These are phyloP conservation scores for Dendronephthya gigantea DNA, from an alignment of 64 coral and sea anemone genomes.

Conservation along the genomic window DNA sequence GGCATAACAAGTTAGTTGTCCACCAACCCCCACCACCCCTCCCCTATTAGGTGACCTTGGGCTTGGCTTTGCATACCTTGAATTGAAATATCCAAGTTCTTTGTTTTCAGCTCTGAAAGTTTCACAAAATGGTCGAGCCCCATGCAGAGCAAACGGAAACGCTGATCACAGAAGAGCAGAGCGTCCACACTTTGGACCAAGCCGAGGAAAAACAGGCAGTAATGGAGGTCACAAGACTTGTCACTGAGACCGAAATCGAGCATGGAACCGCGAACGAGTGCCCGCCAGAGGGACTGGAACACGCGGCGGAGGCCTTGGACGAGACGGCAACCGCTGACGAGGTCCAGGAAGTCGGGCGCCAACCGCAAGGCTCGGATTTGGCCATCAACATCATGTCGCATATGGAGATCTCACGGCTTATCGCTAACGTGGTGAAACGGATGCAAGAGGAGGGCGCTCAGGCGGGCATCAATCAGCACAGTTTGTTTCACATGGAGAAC, in stretches of 20 bases:
- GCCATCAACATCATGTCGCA: slow-evolving; percentile 16
- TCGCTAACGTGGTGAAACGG: slow-evolving; percentile 6
- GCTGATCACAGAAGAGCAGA: not conserved
- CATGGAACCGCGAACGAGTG: not conserved
- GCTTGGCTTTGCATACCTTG: too few species aligned
- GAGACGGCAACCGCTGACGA: not conserved
- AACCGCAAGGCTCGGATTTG: not conserved
- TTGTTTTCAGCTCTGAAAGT: not conserved
- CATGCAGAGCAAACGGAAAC: not conserved
- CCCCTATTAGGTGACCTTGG: too few species aligned
- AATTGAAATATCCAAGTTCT: too few species aligned
- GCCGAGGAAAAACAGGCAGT: not conserved
- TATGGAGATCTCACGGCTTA: slow-evolving; percentile 4
- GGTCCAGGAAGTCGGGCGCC: not conserved
- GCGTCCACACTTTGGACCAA: not conserved
- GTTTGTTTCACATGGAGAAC: slow-evolving; percentile 8
- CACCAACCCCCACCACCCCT: too few species aligned
- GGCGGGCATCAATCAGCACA: not conserved
- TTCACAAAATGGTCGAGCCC: not conserved
- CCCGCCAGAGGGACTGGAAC: not conserved
- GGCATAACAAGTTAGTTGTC: too few species aligned
- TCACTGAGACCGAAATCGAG: not conserved
- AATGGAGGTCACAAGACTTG: not conserved
- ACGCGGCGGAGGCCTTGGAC: not conserved
- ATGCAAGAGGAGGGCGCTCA: not conserved